These are phyloP conservation scores for Papilio demoleus DNA, from an alignment of 2,888 invertebrate species.

Conservation along the genomic window DNA sequence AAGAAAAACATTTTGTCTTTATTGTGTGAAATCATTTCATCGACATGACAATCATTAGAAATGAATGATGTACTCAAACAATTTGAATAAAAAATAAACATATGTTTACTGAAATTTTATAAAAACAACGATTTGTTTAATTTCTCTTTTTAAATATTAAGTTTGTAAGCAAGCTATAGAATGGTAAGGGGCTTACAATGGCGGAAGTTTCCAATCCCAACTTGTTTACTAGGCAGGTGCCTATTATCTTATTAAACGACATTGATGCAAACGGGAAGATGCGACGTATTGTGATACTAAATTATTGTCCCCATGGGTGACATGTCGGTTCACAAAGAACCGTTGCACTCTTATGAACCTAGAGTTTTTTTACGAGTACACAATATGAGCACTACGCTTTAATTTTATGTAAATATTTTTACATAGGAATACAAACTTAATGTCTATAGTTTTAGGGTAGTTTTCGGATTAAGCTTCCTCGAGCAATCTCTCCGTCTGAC, in stretches of 20 bases:
- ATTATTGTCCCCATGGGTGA: conserved; percentile 34
- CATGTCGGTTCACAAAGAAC: conserved; percentile 6
- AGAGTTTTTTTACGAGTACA: conserved; percentile 1
- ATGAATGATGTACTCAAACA: too few relatives aligned
- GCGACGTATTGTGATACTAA: conserved; percentile 40
- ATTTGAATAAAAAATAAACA: too few relatives aligned
- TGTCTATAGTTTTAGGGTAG: not conserved
- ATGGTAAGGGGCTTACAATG: conserved; percentile 44
- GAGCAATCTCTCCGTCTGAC: not conserved
- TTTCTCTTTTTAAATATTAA: conserved; percentile 18
- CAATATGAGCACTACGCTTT: conserved; percentile 6
- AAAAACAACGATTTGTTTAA: not conserved
- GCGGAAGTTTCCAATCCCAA: conserved; percentile 67
- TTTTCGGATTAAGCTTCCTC: not conserved
- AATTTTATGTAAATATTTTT: not conserved
- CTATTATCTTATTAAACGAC: conserved; percentile 65
- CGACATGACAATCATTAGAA: not conserved
- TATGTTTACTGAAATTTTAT: not conserved
- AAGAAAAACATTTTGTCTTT: not conserved
- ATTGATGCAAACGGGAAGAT: conserved; percentile 49
- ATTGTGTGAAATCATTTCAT: not conserved
- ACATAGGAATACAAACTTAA: conserved; percentile 10
- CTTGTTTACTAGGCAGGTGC: conserved; percentile 63
- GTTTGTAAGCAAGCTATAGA: conserved; percentile 28
- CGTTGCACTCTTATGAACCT: too few relatives aligned